Base-by-base conservation (phyloP, 37 sponge, comb jelly and placozoan genomes). In the Halisarca cf. caerulea region DNA sequence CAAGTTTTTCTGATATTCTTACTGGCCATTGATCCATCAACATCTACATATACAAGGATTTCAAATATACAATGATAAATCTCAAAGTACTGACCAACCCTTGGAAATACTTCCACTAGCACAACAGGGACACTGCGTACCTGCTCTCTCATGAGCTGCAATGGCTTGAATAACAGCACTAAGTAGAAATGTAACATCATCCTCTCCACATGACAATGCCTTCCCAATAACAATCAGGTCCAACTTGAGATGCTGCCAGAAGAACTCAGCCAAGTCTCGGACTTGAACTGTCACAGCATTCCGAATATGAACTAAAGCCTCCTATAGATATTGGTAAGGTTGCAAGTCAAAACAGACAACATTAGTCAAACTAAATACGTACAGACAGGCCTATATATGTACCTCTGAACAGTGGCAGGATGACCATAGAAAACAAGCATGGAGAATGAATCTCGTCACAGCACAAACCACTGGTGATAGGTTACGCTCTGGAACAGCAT, bases 391-490 rank as follows among this genome's bases (percentile, higher is more conserved):
- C 30, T 28, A 20, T 28, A 6, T 30, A 30, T 62, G 17, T 27
- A 68, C 69, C 69, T 68, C 69, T 68, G 69, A 1, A 6, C 35
- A 40, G 41, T 74, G 42, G 43, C 77, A 74, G 44, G 77, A 35
- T 40, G 77, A 74, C 77, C 77, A 74, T 0, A 74, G 24, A 24
- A 74, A 74, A 6, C 77, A 74, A 40, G 45, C 77, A 74, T 74
- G 42, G 18, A 74, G 45, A 9, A 74, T 40, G 45, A 74, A 74
- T 37, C 77, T 74, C n/a, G 42, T 74, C 45, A 74, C 45, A 42
- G 77, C 77, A 74, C 77, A 74, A 74, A 44, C 5, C 24, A 74
- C 25, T 37, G 45, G n/a, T 21, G 45, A 44, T n/a, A 74, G 43
- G 42, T 74, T 43, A 15, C 77, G 42, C 77, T 74, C 77, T 40